A percentile compares a stretch with the other conserved stretches of the same genome.
These are phyloP conservation scores for Caenorhabditis afra DNA, from an alignment of 2,888 invertebrate species.

Conservation along the genomic window DNA sequence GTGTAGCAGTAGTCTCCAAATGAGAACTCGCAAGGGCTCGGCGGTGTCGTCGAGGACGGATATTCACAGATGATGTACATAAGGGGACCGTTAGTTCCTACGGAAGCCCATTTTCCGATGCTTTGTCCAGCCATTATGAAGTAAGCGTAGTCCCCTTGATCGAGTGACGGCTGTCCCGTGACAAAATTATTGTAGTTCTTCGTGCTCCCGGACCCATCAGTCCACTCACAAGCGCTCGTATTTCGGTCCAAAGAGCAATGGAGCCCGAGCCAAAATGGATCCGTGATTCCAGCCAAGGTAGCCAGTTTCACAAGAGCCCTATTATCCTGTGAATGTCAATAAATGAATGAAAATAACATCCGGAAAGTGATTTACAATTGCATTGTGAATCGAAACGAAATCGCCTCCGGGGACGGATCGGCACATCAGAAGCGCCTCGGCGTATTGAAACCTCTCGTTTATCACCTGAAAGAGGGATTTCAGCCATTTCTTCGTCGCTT, in stretches of 20 bases:
- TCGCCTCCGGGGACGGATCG: background rate
- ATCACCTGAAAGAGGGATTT: background rate
- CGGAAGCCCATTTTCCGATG: no score
- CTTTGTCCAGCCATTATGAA: no score
- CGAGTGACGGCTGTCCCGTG: no score
- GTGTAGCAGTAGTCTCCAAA: background rate
- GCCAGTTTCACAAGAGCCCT: background rate
- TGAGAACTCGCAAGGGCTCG: background rate
- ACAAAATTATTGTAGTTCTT: no score
- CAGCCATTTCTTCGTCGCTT: no score
- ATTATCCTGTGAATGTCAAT: background rate
- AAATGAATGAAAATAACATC: background rate
- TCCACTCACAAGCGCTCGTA: background rate
- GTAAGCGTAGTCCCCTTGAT: no score
- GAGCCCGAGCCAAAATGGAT: background rate
- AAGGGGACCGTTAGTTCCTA: background rate
- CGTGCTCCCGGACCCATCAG: no score
- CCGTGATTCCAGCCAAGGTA: background rate
- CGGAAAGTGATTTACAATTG: background rate
- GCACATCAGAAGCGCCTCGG: background rate
- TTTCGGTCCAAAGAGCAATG: background rate
- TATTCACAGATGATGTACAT: background rate
- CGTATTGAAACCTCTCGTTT: background rate
- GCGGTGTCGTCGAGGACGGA: background rate
- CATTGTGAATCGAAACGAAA: slow-evolving; percentile 24